Evolutionary conservation across 2,797 vertebrate species (phyloP).

Genomic region (Chaetodon trifasciatus): DNA sequence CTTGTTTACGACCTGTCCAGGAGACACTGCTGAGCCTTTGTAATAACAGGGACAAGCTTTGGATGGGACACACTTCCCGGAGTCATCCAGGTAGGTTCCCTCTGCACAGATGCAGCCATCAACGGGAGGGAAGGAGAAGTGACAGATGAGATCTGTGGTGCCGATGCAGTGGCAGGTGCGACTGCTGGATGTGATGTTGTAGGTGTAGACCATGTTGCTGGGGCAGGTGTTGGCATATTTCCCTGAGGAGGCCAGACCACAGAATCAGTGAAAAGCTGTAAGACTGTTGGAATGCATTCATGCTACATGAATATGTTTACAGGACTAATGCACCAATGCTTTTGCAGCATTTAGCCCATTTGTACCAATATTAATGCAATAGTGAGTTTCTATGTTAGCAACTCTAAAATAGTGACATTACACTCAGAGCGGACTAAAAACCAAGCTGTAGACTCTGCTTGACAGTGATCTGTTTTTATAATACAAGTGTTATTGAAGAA

Average conservation of each 20-base stretch:
- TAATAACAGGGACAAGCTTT: slow-evolving; percentile 89
- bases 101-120: slow-evolving; percentile 89
- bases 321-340: neutral
- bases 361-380: neutral
- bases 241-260: slow-evolving; percentile 67
- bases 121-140: slow-evolving; percentile 83
- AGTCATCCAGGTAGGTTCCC: slow-evolving; percentile 87
- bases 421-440: no score
- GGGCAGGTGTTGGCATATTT: slow-evolving; percentile 86
- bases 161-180: slow-evolving; percentile 87
- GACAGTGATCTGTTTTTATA: no score
- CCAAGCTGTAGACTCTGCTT: no score
- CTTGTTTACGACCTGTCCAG: slow-evolving; percentile 86
- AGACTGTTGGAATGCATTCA: neutral
- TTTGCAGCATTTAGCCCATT: neutral
- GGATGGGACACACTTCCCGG: slow-evolving; percentile 86
- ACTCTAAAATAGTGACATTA: no score
- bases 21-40: slow-evolving; percentile 82
- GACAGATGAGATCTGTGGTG: slow-evolving; percentile 85
- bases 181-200: slow-evolving; percentile 81
- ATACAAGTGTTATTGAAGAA: no score
- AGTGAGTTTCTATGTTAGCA: neutral
- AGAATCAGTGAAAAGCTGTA: neutral
- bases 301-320: neutral
- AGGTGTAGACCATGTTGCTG: slow-evolving; percentile 84